Conservation (phyloP, 2,888 invertebrate species). For the Itoplectis maculator region DNA sequence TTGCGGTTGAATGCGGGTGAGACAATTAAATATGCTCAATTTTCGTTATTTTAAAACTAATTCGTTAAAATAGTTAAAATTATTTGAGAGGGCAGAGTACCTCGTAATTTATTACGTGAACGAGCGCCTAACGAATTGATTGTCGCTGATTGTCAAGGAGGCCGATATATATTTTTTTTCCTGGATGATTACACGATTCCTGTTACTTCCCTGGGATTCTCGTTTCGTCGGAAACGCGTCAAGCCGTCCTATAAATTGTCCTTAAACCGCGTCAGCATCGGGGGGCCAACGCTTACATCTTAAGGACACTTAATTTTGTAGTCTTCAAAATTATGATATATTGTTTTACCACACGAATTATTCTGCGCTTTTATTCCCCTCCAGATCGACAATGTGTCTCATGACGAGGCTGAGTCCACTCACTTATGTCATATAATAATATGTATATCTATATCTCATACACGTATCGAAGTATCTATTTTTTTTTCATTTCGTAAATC, state of each 20-base stretch:
- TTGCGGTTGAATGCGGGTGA: too few relatives aligned
- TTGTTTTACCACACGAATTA: conserved; percentile 64
- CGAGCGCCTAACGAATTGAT: conserved; percentile 64
- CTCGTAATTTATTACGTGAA: conserved; percentile 8
- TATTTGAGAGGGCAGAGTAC: not conserved
- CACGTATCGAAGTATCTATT: conserved; percentile 33
- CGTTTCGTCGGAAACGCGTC: conserved; percentile 24
- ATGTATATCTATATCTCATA: conserved; percentile 37
- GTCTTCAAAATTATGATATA: conserved; percentile 74
- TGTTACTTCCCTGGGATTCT: not conserved
- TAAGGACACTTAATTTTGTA: conserved; percentile 84
- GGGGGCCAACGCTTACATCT: conserved; percentile 74
- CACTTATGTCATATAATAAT: conserved; percentile 47
- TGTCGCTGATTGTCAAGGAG: conserved; percentile 71
- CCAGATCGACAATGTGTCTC: conserved; percentile 41
- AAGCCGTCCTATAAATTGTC: conserved; percentile 39
- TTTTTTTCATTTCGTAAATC: conserved; percentile 3
- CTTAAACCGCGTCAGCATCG: conserved; percentile 48
- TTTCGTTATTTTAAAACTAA: not conserved
- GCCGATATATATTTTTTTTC: conserved; percentile 30
- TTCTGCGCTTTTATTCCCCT: conserved; percentile 36
- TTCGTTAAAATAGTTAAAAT: not conserved
- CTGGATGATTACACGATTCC: conserved; percentile 6
- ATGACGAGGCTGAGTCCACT: conserved; percentile 44
- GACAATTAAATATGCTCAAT: too few relatives aligned